These are phyloP conservation scores for Lophotis ruficrista DNA, from an alignment of 2,113 vertebrate species.

Conservation along the genomic window DNA sequence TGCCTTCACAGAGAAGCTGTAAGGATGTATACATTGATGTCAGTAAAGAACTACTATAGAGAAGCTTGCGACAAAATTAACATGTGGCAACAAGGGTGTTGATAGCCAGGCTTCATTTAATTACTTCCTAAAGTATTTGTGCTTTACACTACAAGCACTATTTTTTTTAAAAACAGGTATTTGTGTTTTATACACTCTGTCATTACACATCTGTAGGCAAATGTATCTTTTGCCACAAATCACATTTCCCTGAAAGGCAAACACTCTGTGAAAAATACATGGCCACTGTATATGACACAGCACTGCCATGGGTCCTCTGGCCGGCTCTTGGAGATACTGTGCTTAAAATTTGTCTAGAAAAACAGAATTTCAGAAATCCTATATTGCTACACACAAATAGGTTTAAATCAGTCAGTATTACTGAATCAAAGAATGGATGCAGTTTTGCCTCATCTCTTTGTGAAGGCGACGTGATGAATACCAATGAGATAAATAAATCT, in stretches of 20 bases:
- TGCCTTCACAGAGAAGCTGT: not conserved
- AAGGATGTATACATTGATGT: not conserved
- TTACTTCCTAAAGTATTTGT: not conserved
- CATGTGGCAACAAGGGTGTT: not conserved
- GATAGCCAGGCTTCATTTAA: not conserved
- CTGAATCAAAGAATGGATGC: not conserved
- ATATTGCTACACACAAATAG: not conserved
- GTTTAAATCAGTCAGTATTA: not conserved
- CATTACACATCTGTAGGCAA: not conserved
- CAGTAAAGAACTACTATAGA: not conserved
- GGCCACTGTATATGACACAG: not conserved
- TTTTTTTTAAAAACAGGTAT: not conserved
- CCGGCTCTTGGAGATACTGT: not conserved
- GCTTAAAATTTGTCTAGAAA: not conserved
- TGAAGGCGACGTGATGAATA: not conserved
- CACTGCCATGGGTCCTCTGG: not conserved
- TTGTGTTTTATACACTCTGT: not conserved
- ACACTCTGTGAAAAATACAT: not conserved
- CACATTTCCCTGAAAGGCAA: not conserved
- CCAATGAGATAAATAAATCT: not conserved
- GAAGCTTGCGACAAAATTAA: not conserved
- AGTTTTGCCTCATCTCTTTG: not conserved
- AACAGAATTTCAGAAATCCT: not conserved
- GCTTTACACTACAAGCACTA: not conserved
- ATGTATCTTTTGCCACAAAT: not conserved